Conservation (phyloP, 2,113 vertebrate genomes). For the Galemys pyrenaicus region DNA sequence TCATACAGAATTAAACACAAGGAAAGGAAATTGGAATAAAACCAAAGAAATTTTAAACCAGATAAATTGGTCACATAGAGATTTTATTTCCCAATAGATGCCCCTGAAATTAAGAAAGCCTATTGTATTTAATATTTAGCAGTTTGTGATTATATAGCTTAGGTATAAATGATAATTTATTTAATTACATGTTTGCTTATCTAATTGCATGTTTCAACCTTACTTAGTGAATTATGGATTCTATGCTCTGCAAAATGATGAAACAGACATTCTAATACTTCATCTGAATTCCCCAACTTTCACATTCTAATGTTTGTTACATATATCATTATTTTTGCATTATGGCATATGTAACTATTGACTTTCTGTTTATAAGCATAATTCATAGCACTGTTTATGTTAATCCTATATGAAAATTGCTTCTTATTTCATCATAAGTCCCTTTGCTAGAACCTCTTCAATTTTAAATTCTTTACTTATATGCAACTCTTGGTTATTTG, state of each 20-base stretch:
- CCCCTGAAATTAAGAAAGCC: not conserved
- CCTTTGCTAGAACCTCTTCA: slow-evolving; percentile 39
- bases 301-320: not conserved
- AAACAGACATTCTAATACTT: not conserved
- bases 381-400: not conserved
- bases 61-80: not conserved
- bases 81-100: not conserved
- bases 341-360: not conserved
- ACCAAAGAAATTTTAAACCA: not conserved
- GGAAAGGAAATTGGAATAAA: not conserved
- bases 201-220: slow-evolving; percentile 1
- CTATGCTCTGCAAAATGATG: not conserved
- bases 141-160: slow-evolving; percentile 8
- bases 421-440: not conserved
- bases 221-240: not conserved
- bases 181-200: not conserved
- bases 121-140: not conserved
- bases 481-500: not conserved
- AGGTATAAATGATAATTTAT: not conserved
- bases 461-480: not conserved
- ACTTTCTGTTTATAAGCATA: not conserved
- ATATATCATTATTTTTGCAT: not conserved
- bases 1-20: not conserved
- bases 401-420: not conserved
- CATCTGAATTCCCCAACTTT: not conserved